Evolutionary conservation across 2,888 invertebrate species (phyloP).

Genomic region (Macroteleia sp.): DNA sequence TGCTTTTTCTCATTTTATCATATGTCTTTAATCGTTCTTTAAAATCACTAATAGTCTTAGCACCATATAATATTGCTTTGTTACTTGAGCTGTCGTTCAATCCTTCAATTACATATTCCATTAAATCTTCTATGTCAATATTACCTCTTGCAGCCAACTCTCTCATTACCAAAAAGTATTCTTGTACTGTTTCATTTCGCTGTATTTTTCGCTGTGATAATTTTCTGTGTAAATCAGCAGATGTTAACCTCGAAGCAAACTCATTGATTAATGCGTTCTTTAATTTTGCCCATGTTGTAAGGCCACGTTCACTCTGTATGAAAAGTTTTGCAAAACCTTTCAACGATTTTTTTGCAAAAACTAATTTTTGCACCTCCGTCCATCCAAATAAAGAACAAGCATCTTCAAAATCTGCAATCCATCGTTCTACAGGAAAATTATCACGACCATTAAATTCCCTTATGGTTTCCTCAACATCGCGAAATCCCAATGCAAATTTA

Average conservation of each 20-base stretch:
- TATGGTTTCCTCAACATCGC: conserved; percentile 42
- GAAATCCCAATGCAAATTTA: conserved; percentile 1
- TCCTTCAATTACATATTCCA: too few species aligned
- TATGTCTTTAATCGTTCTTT: too few species aligned
- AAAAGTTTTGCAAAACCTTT: conserved; percentile 1
- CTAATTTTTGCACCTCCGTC: conserved; percentile 34
- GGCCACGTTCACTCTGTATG: not conserved
- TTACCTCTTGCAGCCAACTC: not conserved
- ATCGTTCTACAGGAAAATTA: conserved; percentile 30
- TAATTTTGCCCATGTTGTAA: not conserved
- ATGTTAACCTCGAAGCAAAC: not conserved
- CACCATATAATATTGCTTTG: too few species aligned
- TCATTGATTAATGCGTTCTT: not conserved
- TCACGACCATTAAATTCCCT: conserved; percentile 26
- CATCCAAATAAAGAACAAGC: conserved; percentile 21
- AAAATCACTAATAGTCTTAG: too few species aligned
- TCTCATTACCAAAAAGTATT: conserved; percentile 5
- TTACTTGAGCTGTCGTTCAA: too few species aligned
- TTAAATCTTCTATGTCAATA: too few species aligned
- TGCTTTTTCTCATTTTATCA: too few species aligned
- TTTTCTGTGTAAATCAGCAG: not conserved
- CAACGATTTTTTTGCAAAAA: conserved; percentile 24
- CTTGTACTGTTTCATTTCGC: not conserved
- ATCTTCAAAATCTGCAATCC: conserved; percentile 48
- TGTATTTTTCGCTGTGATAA: not conserved